phyloP scores from a whole-genome alignment of 2,113 vertebrate genomes.

The Ornithorhynchus anatinus region DNA sequence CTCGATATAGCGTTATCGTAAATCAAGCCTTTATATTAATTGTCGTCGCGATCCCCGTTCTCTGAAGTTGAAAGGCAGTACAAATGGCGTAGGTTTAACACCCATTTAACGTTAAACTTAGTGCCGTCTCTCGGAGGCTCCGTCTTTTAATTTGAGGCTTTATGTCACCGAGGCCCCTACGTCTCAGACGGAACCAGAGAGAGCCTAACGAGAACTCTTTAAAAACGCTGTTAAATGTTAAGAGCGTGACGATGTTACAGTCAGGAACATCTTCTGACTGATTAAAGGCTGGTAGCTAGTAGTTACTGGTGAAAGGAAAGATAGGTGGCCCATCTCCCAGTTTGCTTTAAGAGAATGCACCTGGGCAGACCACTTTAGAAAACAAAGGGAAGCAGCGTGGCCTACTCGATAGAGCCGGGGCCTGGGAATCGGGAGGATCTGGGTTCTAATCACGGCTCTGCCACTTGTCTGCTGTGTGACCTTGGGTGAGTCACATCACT shows the following conservation, averaged over 20 bases:
- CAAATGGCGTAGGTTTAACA: conserved; percentile 56
- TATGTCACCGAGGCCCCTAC: conserved; percentile 8
- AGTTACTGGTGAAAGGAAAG: neutral
- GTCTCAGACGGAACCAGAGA: conserved; percentile 13
- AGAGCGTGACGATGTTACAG: conserved; percentile 13
- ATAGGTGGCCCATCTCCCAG: too few relatives aligned
- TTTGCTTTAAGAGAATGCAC: too few relatives aligned
- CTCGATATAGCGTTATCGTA: conserved; percentile 6
- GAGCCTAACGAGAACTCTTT: conserved; percentile 43
- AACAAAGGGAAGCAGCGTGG: too few relatives aligned
- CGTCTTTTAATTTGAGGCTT: conserved; percentile 44
- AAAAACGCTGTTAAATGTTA: conserved; percentile 46
- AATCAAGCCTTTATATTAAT: conserved; percentile 27
- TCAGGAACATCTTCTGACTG: conserved; percentile 10
- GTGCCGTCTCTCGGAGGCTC: conserved; percentile 25
- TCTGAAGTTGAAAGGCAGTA: conserved; percentile 37
- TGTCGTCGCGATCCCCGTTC: conserved; percentile 29
- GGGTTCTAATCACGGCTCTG: too few relatives aligned
- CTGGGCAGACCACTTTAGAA: too few relatives aligned
- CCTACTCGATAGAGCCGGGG: too few relatives aligned
- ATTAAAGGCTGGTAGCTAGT: conserved; percentile 26
- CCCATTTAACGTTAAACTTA: conserved; percentile 53
- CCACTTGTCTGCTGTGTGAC: too few relatives aligned
- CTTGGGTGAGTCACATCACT: too few relatives aligned
- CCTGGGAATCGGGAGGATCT: too few relatives aligned